These are phyloP conservation scores for Bryconaethiops microstoma DNA, from an alignment of 2,797 vertebrate species.

Conservation along the genomic window DNA sequence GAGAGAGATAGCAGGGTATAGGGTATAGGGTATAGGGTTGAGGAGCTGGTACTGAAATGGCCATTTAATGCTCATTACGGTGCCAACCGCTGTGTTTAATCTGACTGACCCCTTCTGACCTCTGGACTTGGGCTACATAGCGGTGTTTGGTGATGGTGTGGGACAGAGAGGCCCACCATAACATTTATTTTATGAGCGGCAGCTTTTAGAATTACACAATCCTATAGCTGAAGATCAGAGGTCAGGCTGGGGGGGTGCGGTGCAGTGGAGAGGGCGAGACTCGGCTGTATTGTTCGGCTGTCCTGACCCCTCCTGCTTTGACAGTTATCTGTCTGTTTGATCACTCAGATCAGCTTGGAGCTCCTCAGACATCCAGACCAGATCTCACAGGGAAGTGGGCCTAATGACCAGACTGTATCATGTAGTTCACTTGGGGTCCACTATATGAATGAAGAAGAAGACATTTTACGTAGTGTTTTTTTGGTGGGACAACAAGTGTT, in stretches of 20 bases:
- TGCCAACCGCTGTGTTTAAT: conserved; percentile 28
- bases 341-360: conserved; percentile 61
- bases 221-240: conserved; percentile 41
- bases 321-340: conserved; percentile 84
- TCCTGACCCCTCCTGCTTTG: conserved; percentile 69
- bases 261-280: conserved; percentile 21
- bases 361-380: conserved; percentile 77
- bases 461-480: no score
- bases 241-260: conserved; percentile 44
- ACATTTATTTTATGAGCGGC: conserved; percentile 49
- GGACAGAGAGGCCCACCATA: conserved; percentile 56
- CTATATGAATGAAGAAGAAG: no score
- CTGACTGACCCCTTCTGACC: conserved; percentile 44
- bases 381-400: conserved; percentile 74
- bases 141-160: conserved; percentile 7
- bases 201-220: conserved; percentile 60
- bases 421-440: no score
- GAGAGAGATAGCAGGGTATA: conserved; percentile 53
- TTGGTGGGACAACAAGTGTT: no score
- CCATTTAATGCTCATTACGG: conserved; percentile 61
- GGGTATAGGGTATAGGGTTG: conserved; percentile 50
- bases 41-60: conserved; percentile 35
- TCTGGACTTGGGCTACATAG: conserved; percentile 8
- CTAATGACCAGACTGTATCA: no score
- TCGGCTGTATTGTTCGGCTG: conserved; percentile 55